Evolutionary conservation across 1,140 invertebrate genomes (phyloP), one percentile per base, ranked within the genome.

Genomic region (Papilio polyxenes): DNA sequence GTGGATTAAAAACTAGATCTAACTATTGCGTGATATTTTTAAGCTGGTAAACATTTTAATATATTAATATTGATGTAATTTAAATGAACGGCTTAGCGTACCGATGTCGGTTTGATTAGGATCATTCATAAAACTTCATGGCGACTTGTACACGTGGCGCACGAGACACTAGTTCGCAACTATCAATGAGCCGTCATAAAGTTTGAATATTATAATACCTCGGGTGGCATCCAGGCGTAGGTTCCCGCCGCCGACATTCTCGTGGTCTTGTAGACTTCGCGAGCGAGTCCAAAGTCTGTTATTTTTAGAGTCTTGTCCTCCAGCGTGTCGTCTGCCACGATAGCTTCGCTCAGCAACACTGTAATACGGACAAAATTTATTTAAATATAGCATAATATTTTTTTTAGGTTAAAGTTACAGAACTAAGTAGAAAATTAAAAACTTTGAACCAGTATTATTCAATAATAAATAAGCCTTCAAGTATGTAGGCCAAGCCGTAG

Each of bases 151-250:
- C 40, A 44, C 4, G 40, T 44, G 40, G 40, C 3, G 3, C 40
- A 44, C 4, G 40, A 2, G 40, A 44, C 40, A 7, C 40, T 44
- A 44, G 49, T 9, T 17, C 56, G 8, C 56, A 59, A 7, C 17
- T 59, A 3, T 6, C 51, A 8, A 20, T n/a, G 8, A 20, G 8
- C 7, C n/a, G 8, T 9, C 8, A n/a, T 59, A 59, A 59, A 17
- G 3, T 72, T 0, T 72, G 5, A 37, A 40, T 40, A 10, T 48
- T 44, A 85, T 31, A 53, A 17, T 3, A 99, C 98, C 96, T 99
- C 99, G 1, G 99, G 99, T 37, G 98, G 98, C 98, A 99, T 99
- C 98, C 98, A 99, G 15, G 98, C 98, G 93, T 99, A 99, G 0
- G 99, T 99, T 48, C 99, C 99, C 10, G 98, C 98, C 37, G 98